These are phyloP conservation scores for Tragopan temminckii DNA, from an alignment of 2,797 vertebrate species.

Conservation along the genomic window DNA sequence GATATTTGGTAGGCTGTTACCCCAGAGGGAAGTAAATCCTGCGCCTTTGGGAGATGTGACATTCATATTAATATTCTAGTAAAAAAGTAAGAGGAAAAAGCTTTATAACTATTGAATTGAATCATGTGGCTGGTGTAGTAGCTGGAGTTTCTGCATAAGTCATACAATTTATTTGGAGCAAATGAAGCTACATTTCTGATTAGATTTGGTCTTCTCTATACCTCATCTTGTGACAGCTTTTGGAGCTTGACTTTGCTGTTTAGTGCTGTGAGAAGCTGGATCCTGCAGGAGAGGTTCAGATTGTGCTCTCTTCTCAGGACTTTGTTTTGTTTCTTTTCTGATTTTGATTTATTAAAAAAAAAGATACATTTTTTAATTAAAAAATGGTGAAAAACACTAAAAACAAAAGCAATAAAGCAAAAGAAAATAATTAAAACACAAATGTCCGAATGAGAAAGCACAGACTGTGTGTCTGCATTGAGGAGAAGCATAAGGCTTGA, in stretches of 20 bases:
- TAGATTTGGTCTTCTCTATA: neutral
- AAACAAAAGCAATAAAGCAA: neutral
- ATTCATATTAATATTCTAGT: slow-evolving; percentile 46
- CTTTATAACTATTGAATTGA: neutral
- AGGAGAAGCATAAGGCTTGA: slow-evolving; percentile 8
- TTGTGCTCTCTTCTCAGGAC: neutral
- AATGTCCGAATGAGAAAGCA: neutral
- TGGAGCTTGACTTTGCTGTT: neutral
- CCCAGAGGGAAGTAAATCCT: neutral
- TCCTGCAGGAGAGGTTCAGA: neutral
- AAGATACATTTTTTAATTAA: neutral
- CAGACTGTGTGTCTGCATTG: neutral
- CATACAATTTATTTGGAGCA: slow-evolving; percentile 11
- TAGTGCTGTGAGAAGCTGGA: neutral
- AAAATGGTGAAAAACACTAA: neutral
- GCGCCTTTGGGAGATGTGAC: neutral
- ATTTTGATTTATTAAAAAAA: neutral
- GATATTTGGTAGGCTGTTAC: neutral
- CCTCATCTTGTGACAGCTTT: neutral
- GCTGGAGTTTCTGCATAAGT: neutral
- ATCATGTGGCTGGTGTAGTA: neutral
- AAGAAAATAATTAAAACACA: neutral
- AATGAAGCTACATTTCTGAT: slow-evolving; percentile 10
- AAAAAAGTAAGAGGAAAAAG: neutral
- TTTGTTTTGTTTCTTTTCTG: neutral